Evolutionary conservation across 2,888 invertebrate species (phyloP), one percentile per base, ranked within the genome.

Genomic region (Oscheius myriophilus): DNA sequence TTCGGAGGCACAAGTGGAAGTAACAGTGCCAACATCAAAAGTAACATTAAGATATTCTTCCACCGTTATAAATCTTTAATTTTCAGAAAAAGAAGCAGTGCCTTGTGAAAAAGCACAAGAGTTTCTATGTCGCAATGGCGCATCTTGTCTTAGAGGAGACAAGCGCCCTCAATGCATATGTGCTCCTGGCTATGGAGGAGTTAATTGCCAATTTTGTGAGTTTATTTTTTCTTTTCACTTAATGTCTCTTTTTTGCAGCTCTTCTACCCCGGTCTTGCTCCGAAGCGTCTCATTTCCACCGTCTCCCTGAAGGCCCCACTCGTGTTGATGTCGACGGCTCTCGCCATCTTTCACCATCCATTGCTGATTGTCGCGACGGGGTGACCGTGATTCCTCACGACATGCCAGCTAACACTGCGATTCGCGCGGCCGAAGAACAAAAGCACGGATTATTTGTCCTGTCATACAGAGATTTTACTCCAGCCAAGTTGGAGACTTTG

Each of bases 161-260:
- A 53, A 72, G 41, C 43, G 43, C 12, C 62, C 68, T 6, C 42
- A 67, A 11, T 83, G 83, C 64, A 43, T 69, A 25, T 83, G 83
- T 66, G 59, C 64, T n/a, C 67, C 76, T 11, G 81, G 81, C 12
- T 82, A 76, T 59, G 73, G 70, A 59, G 83, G 83, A 14, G 63
- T 65, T n/a, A 77, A 53, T 54, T 83, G 83, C 66, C 83, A 83
- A 63, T 83, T 83, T 66, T 78, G 83, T 83, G 46, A 75, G 82
- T 73, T 58, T 43, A 26, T 11, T 21, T 2, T 1, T 6, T 12
- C 25, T 25, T 26, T 12, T 54, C 42, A 14, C n/a, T n/a, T n/a
- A n/a, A n/a, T n/a, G n/a, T n/a, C n/a, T n/a, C n/a, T n/a, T n/a
- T n/a, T n/a, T n/a, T n/a, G n/a, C n/a, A 80, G 80, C 76, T 16